phyloP scores from a whole-genome alignment of 2,113 vertebrate species.

The Euleptes europaea region DNA sequence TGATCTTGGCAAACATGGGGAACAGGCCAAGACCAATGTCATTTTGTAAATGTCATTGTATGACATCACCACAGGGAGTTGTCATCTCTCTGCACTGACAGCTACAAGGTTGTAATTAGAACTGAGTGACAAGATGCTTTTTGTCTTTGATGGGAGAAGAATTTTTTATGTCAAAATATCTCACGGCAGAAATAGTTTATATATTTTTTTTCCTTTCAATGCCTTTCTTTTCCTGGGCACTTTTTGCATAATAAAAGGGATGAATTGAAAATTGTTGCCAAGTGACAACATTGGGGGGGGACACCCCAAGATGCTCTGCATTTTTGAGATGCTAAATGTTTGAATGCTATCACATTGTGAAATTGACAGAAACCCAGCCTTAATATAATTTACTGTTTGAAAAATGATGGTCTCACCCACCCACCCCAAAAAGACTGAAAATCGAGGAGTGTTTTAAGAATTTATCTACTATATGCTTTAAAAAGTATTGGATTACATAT shows the following conservation, averaged over 20 bases:
- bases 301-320: conserved; percentile 35
- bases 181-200: conserved; percentile 56
- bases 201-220: conserved; percentile 65
- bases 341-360: conserved; percentile 58
- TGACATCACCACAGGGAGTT: conserved; percentile 54
- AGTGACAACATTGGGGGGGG: conserved; percentile 54
- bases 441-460: conserved; percentile 22
- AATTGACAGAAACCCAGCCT: conserved; percentile 39
- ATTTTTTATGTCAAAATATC: conserved; percentile 74
- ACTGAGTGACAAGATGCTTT: conserved; percentile 71
- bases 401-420: conserved; percentile 26
- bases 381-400: conserved; percentile 23
- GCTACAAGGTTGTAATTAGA: conserved; percentile 64
- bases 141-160: conserved; percentile 64
- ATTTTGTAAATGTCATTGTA: conserved; percentile 48
- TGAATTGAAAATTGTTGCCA: conserved; percentile 54
- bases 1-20: conserved; percentile 30
- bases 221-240: conserved; percentile 55
- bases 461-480: conserved; percentile 15
- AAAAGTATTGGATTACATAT: conserved; percentile 44
- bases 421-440: conserved; percentile 1
- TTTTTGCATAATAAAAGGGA: conserved; percentile 68
- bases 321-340: conserved; percentile 53
- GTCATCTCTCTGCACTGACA: conserved; percentile 47
- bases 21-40: conserved; percentile 21